phyloP scores from a whole-genome alignment of 1,140 invertebrate genomes.

The Zaprionus taronus region DNA sequence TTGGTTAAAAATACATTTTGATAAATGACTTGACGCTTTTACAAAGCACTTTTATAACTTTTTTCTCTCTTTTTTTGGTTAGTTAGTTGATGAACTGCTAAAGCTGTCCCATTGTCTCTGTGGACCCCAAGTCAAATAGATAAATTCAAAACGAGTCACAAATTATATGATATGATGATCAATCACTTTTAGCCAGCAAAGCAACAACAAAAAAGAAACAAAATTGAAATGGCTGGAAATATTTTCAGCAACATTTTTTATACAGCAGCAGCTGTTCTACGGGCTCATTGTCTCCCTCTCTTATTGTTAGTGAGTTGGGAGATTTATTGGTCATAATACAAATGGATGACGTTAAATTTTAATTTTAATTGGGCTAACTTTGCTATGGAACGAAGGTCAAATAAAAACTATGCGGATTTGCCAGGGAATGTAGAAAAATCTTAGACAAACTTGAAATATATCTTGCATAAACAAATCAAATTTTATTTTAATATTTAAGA shows the following conservation, averaged over 20 bases:
- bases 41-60: background rate
- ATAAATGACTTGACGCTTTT: constrained; percentile 70
- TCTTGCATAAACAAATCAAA: background rate
- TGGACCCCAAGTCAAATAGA: constrained; percentile 59
- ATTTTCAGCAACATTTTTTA: constrained; percentile 2
- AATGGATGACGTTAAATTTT: constrained; percentile 16
- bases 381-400: constrained; percentile 17
- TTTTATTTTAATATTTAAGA: background rate
- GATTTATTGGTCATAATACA: constrained; percentile 32
- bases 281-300: background rate
- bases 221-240: background rate
- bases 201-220: background rate
- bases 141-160: constrained; percentile 61
- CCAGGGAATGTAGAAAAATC: background rate
- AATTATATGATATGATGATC: constrained; percentile 66
- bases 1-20: constrained; percentile 63
- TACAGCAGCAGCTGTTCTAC: constrained; percentile 6
- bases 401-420: background rate
- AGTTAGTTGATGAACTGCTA: constrained; percentile 42
- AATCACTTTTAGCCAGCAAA: constrained; percentile 48
- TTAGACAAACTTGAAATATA: background rate
- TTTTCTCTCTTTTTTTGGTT: constrained; percentile 1
- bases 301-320: constrained; percentile 18
- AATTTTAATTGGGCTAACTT: constrained; percentile 20
- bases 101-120: constrained; percentile 50